These are phyloP conservation scores for Philantomba maxwellii DNA, from an alignment of 2,113 vertebrate species.

Conservation along the genomic window DNA sequence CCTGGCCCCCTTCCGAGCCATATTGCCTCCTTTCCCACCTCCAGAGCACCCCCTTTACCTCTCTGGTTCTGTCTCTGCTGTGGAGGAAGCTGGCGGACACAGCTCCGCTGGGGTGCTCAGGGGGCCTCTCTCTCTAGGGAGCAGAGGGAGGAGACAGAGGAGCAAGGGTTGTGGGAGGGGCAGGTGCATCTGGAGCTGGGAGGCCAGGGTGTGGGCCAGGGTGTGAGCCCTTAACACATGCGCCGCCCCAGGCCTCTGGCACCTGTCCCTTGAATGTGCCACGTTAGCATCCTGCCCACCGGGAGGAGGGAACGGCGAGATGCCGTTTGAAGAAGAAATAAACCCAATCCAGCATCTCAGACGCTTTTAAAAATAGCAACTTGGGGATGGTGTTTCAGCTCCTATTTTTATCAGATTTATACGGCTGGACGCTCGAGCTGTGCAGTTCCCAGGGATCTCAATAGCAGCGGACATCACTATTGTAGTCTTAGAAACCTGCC, in stretches of 20 bases:
- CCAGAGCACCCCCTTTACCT: neutral
- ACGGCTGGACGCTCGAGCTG: constrained; percentile 24
- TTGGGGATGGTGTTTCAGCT: constrained; percentile 57
- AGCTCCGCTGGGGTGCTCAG: neutral
- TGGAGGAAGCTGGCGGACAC: neutral
- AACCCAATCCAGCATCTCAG: constrained; percentile 57
- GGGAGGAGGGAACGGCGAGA: constrained; percentile 30
- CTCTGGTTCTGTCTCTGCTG: neutral
- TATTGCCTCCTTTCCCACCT: neutral
- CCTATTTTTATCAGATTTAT: constrained; percentile 72
- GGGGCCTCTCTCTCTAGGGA: neutral
- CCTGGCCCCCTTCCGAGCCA: neutral
- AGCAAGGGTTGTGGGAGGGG: neutral
- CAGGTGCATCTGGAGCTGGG: neutral
- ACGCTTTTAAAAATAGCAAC: constrained; percentile 69
- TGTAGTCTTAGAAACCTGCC: constrained; percentile 15
- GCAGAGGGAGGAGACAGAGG: neutral
- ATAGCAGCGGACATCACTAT: constrained; percentile 15
- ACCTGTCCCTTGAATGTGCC: constrained; percentile 33
- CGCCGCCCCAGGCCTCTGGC: constrained; percentile 25
- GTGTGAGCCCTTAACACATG: neutral
- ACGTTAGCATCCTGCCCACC: constrained; percentile 53
- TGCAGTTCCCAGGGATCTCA: constrained; percentile 61
- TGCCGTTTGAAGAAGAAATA: constrained; percentile 43
- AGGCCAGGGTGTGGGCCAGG: neutral